phyloP scores from a whole-genome alignment of 1,140 invertebrate genomes.

The Mizuhopecten yessoensis region DNA sequence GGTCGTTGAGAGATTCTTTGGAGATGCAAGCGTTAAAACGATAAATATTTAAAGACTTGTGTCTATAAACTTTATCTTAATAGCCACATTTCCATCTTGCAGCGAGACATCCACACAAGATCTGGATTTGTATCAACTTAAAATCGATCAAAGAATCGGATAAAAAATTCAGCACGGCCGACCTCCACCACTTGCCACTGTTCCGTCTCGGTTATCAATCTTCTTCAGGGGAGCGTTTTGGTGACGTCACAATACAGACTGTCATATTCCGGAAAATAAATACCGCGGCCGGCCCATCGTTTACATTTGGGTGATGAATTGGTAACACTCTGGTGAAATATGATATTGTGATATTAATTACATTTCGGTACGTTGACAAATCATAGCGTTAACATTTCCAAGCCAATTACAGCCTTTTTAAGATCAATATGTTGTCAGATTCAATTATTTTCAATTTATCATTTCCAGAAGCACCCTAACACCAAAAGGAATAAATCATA shows the following conservation, averaged over 20 bases:
- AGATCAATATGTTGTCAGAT: slow-evolving; percentile 39
- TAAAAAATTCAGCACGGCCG: not conserved
- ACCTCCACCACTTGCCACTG: not conserved
- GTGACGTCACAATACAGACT: slow-evolving; percentile 24
- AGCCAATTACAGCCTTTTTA: slow-evolving; percentile 32
- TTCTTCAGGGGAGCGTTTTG: not conserved
- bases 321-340: slow-evolving; percentile 17
- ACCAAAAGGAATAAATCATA: not conserved
- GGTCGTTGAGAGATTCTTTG: not conserved
- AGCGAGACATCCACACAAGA: not conserved
- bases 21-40: not conserved
- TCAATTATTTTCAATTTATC: slow-evolving; percentile 6
- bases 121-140: not conserved
- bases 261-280: slow-evolving; percentile 39
- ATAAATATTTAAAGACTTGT: slow-evolving; percentile 36
- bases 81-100: not conserved
- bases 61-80: not conserved
- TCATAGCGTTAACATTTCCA: not conserved
- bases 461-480: slow-evolving; percentile 11
- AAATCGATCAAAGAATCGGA: slow-evolving; percentile 1
- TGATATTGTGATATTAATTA: slow-evolving; percentile 29
- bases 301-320: slow-evolving; percentile 28
- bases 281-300: slow-evolving; percentile 19
- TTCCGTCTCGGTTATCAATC: not conserved
- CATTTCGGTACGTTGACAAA: not conserved